Evolutionary conservation across 2,888 invertebrate genomes (phyloP), one percentile per base, ranked within the genome.

Genomic region (Microctonus aethiopoides): DNA sequence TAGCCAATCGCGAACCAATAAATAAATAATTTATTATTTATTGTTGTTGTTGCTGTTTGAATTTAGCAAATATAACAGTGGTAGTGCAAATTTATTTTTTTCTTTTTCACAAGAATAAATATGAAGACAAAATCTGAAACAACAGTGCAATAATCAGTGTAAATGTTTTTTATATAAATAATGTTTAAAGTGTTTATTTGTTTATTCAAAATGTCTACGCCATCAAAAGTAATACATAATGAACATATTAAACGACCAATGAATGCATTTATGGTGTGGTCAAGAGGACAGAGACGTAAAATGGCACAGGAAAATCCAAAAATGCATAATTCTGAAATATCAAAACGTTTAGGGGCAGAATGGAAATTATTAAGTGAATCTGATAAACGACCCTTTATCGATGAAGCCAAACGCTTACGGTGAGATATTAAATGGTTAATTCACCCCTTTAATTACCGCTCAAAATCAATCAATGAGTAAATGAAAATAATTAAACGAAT

Each of bases 221-320:
- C n/a, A 46, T 79, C 84, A 59, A 87, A 87, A 76, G 84, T 87
- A 70, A 85, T 88, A 70, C 90, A 87, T 71, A 88, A 88, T 77
- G 93, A 93, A 85, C 95, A 96, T 86, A 96, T 98, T 79, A 98
- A 98, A 87, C 89, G 96, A 77, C 96, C 96, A 0, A 96, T 96
- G 96, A 96, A 96, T 86, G 96, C 96, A 3, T 96, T 96, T 87
- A 96, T 96, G 96, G 96, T 96, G 75, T 96, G 96, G 96, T 95
- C 95, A 1, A 88, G 96, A 36, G 95, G 95, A 6, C 95, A 96
- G 86, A 87, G 96, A 71, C 88, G 95, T 76, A 96, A 96, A 88
- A 96, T 96, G 94, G 96, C 96, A 0, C 95, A 95, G 84, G 96
- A 96, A 80, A 95, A 96, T 85, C 96, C 96, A 0, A 96, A 96